phyloP scores from a whole-genome alignment of 2,797 vertebrate genomes.

The Gymnopithys bicolor region DNA sequence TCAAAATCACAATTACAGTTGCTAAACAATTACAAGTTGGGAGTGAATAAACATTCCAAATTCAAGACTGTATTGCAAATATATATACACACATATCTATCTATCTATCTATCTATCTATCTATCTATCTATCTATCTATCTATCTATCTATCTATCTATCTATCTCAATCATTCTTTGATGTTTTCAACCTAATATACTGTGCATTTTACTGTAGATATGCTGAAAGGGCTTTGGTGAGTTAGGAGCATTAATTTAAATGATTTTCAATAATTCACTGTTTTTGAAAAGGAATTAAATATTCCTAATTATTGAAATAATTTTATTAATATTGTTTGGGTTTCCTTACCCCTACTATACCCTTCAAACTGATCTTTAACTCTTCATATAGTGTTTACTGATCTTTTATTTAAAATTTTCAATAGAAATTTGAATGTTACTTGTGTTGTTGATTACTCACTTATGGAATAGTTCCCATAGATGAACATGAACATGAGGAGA shows the following conservation, averaged over 20 bases:
- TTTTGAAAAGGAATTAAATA: not conserved
- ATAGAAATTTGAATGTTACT: not conserved
- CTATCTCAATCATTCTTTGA: not conserved
- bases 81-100: not conserved
- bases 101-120: not conserved
- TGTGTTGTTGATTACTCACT: not conserved
- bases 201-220: not conserved
- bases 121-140: not conserved
- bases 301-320: not conserved
- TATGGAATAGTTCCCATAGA: not conserved
- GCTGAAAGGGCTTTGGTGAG: not conserved
- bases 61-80: not conserved
- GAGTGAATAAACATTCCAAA: not conserved
- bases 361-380: not conserved
- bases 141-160: too few relatives aligned
- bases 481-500: not conserved
- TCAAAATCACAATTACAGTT: not conserved
- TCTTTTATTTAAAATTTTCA: not conserved
- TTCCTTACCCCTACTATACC: not conserved
- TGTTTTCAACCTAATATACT: not conserved
- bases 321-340: not conserved
- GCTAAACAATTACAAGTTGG: not conserved
- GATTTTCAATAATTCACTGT: not conserved
- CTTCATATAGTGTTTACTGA: not conserved
- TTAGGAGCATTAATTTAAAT: not conserved